Conservation (phyloP, 2,888 invertebrate genomes). For the Cheilosia vulpina region DNA sequence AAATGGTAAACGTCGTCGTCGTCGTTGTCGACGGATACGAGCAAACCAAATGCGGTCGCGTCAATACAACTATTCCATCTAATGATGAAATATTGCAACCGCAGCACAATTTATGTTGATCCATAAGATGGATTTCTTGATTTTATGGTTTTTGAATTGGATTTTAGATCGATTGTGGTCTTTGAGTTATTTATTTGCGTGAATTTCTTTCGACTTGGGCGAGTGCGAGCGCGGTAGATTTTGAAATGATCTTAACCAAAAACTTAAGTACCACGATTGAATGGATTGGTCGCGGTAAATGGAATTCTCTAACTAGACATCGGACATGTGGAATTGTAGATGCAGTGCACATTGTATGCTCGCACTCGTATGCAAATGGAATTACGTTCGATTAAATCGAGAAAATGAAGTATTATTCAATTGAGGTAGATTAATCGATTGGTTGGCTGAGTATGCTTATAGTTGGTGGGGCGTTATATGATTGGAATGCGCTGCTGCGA, state of each 20-base stretch:
- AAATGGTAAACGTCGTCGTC: constrained; percentile 58
- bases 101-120: constrained; percentile 67
- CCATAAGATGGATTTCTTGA: constrained; percentile 65
- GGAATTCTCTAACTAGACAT: constrained; percentile 21
- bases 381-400: constrained; percentile 60
- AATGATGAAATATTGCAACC: constrained; percentile 75
- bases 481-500: constrained; percentile 32
- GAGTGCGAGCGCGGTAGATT: constrained; percentile 4
- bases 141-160: constrained; percentile 71
- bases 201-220: background rate
- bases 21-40: background rate
- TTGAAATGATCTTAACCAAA: constrained; percentile 51
- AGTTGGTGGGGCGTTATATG: constrained; percentile 8
- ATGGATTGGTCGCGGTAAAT: constrained; percentile 30
- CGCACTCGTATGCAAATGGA: constrained; percentile 58
- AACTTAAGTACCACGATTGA: constrained; percentile 24
- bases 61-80: constrained; percentile 55
- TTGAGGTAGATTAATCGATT: constrained; percentile 68
- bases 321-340: background rate
- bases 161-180: constrained; percentile 72
- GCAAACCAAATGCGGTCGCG: constrained; percentile 44
- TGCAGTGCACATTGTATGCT: background rate
- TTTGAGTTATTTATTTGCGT: constrained; percentile 71
- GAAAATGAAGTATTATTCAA: constrained; percentile 62
- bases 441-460: constrained; percentile 15